Evolutionary conservation across 2,888 invertebrate genomes (phyloP).

Genomic region (Dryomyza anilis): DNA sequence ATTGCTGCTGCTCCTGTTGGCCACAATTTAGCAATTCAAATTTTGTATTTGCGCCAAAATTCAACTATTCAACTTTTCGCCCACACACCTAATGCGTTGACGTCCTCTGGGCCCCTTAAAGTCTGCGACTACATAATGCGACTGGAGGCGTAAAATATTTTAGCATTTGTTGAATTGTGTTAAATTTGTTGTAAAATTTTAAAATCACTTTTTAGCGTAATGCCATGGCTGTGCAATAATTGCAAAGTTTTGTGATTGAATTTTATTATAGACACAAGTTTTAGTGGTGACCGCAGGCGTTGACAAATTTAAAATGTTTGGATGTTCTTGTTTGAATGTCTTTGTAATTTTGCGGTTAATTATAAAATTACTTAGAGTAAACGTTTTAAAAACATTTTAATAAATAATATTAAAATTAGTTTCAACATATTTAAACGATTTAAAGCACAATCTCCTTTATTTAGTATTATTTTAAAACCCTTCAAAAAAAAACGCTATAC

Average conservation of each 20-base stretch:
- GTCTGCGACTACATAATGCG: conserved; percentile 6
- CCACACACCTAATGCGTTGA: conserved; percentile 6
- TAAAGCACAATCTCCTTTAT: no score
- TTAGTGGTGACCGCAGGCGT: no score
- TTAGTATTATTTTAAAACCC: no score
- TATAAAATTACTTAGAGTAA: no score
- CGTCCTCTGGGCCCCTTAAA: neutral
- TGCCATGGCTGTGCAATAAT: conserved; percentile 11
- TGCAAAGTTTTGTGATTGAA: conserved; percentile 28
- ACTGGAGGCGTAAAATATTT: conserved; percentile 10
- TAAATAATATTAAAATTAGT: no score
- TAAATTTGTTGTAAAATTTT: conserved; percentile 21
- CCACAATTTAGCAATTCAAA: conserved; percentile 23
- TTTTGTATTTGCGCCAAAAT: conserved; percentile 15
- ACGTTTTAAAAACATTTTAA: no score
- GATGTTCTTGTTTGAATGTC: no score
- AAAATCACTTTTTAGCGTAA: neutral
- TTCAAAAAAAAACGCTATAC: no score
- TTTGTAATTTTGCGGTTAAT: no score
- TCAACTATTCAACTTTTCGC: conserved; percentile 20
- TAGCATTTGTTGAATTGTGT: conserved; percentile 15
- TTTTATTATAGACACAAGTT: no score
- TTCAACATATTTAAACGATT: no score
- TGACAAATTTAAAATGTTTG: no score
- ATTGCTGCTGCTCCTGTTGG: neutral